Percentiles rank a stretch among this genome's conserved stretches.
phyloP scores from a whole-genome alignment of 2,113 vertebrate species.

The Macheiramphus alcinus region DNA sequence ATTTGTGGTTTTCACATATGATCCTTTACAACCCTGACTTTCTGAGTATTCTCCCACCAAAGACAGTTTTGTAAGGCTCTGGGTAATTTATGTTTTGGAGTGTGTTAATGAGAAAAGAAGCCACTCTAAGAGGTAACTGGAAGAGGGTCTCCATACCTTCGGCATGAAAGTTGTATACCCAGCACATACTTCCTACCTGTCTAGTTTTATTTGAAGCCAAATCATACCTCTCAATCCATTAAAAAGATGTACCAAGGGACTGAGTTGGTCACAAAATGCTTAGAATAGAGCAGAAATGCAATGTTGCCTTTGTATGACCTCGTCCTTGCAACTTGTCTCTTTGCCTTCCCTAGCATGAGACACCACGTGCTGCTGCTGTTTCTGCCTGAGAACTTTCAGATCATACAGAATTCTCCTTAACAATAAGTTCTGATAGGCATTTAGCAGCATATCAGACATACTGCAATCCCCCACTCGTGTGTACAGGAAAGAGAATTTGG shows the following conservation, averaged over 20 bases:
- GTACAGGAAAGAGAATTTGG: neutral
- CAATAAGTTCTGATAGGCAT: neutral
- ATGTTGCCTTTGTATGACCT: neutral
- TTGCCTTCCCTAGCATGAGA: neutral
- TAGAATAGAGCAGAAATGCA: neutral
- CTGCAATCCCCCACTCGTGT: neutral
- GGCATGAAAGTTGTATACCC: neutral
- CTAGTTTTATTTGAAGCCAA: neutral
- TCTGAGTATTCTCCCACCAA: neutral
- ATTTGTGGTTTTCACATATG: neutral
- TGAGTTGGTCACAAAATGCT: neutral
- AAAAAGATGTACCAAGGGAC: neutral
- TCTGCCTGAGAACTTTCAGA: neutral
- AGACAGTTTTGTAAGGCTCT: neutral
- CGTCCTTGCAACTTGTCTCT: neutral
- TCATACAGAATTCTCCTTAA: neutral
- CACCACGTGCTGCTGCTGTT: neutral
- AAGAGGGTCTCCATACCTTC: neutral
- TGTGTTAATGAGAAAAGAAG: neutral
- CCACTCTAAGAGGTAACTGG: neutral
- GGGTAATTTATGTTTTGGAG: neutral
- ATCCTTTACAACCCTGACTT: neutral
- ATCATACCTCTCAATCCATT: neutral
- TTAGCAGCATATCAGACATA: neutral
- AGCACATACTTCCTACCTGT: neutral